phyloP scores from a whole-genome alignment of 2,113 vertebrate species.

The Lonchura striata region DNA sequence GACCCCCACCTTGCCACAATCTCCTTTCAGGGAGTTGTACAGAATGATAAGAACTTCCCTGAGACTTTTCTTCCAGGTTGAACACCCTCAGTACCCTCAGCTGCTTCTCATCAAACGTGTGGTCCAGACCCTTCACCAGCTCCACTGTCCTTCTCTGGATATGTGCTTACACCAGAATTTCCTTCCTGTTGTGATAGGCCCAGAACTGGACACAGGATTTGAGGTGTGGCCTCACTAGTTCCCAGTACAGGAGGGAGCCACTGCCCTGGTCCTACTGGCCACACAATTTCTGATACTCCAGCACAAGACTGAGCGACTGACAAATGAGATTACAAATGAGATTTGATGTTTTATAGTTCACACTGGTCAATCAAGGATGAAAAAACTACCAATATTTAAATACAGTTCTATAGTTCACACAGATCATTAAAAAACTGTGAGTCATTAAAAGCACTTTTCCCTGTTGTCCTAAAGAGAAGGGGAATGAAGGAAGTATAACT shows the following conservation, averaged over 20 bases:
- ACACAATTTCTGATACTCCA: not conserved
- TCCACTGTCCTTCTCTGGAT: not conserved
- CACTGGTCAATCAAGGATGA: not conserved
- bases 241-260: not conserved
- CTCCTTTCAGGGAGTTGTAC: not conserved
- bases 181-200: not conserved
- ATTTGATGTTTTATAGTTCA: not conserved
- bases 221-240: not conserved
- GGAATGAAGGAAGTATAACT: not conserved
- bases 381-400: slow-evolving; percentile 1
- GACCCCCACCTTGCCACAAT: not conserved
- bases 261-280: not conserved
- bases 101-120: not conserved
- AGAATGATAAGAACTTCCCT: not conserved
- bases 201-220: not conserved
- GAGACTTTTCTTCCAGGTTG: not conserved
- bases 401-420: not conserved
- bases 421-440: not conserved
- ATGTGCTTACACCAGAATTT: not conserved
- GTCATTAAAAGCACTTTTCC: slow-evolving; percentile 1
- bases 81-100: not conserved
- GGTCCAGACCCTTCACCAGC: not conserved
- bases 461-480: slow-evolving; percentile 49
- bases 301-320: not conserved
- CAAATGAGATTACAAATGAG: not conserved